Base-by-base conservation (phyloP, 2,113 vertebrate species). In the Passer montanus region DNA sequence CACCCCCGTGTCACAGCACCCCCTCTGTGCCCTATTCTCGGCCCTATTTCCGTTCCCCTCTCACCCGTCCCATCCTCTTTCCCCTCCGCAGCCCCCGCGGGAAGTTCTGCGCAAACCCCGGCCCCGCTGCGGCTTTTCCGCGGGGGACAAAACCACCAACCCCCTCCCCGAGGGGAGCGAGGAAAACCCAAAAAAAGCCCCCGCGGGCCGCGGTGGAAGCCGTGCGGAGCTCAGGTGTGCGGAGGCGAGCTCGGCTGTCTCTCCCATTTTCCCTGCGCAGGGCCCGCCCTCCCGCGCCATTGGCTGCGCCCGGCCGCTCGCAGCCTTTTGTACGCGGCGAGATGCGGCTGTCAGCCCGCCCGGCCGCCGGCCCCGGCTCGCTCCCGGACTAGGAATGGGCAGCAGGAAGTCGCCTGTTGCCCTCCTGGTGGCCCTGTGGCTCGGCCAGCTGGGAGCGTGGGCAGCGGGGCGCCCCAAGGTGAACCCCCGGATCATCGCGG, bases 401-500 rank as follows among this genome's bases (percentile, higher is more conserved):
- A 24, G 77, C 23, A 37, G 81, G 87, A 55, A 66, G 35, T 81
- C 4, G 2, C 85, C 58, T 0, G 1, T 46, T 0, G 35, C 55
- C 55, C 73, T 95, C 16, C 26, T 95, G 3, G 10, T 92, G 56
- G 83, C 73, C 73, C 80, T 97, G 28, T 84, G 92, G 35, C 70
- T 73, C 35, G 33, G 88, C 72, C 93, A 80, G 46, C 90, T 89
- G 86, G 67, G 22, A 4, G 0, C 13, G 5, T 19, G 86, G 90
- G 74, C 74, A 0, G 86, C 58, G 8, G 93, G 76, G 24, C 68
- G 3, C 76, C 50, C 69, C 69, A 93, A 78, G 93, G 92, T 95
- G 86, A 97, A 93, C 86, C 97, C 97, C 80, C 56, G 97, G 72
- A 95, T 97, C 75, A 80, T 97, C 81, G 10, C 81, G 2, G 81